Evolutionary conservation across 2,888 invertebrate species (phyloP).

Genomic region (Augiades crinisus): DNA sequence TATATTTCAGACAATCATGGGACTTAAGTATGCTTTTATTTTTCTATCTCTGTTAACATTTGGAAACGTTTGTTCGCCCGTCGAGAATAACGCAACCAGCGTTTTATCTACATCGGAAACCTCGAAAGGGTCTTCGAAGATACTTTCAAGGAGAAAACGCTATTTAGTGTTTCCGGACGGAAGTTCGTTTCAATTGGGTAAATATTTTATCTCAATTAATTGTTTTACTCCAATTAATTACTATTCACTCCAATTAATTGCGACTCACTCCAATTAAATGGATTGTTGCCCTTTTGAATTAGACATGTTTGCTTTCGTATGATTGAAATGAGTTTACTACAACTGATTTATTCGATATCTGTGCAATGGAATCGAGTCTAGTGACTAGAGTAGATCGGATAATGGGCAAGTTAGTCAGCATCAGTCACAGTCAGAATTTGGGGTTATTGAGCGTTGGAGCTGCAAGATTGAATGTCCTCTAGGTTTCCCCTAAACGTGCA

Average conservation of each 20-base stretch:
- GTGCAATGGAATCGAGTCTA: too few relatives aligned
- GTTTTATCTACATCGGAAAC: constrained; percentile 21
- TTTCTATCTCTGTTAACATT: constrained; percentile 15
- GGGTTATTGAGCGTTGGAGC: too few relatives aligned
- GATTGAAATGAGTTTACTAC: not conserved
- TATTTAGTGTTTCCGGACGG: constrained; percentile 82
- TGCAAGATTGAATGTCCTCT: too few relatives aligned
- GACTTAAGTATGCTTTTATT: constrained; percentile 1
- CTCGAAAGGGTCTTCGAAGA: constrained; percentile 23
- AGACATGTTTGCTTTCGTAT: constrained; percentile 4
- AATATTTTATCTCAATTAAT: constrained; percentile 33
- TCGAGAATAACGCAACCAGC: constrained; percentile 6
- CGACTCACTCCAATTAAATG: constrained; percentile 16
- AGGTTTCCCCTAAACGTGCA: too few relatives aligned
- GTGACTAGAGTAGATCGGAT: too few relatives aligned
- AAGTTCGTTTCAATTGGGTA: constrained; percentile 82
- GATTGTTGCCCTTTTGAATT: constrained; percentile 18
- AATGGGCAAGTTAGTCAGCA: too few relatives aligned
- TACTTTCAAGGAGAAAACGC: constrained; percentile 75
- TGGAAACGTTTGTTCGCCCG: constrained; percentile 3
- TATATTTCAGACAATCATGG: constrained; percentile 15
- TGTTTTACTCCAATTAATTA: constrained; percentile 25
- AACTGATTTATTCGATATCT: too few relatives aligned
- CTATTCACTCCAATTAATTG: constrained; percentile 26
- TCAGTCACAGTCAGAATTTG: too few relatives aligned